These are phyloP conservation scores for Bucco capensis DNA, from an alignment of 2,113 vertebrate genomes.

Conservation along the genomic window DNA sequence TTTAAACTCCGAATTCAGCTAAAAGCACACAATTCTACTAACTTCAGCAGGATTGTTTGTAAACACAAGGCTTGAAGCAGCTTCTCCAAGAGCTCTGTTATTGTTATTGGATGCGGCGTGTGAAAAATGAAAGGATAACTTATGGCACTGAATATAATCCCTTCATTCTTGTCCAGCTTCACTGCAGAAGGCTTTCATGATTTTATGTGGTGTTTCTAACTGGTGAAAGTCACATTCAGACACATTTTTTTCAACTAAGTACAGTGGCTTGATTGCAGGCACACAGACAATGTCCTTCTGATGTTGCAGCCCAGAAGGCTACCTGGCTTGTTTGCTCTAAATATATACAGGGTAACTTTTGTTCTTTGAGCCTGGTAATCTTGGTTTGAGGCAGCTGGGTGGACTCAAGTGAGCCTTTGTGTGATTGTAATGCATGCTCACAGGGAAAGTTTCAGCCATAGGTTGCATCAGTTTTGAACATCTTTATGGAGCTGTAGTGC, in stretches of 20 bases:
- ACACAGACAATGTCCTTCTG: not conserved
- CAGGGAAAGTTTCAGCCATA: not conserved
- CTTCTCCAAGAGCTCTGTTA: not conserved
- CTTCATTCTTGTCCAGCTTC: not conserved
- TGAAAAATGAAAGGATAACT: not conserved
- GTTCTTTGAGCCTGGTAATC: not conserved
- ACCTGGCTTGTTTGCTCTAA: not conserved
- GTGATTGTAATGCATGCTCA: not conserved
- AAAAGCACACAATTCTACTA: not conserved
- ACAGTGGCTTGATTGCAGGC: not conserved
- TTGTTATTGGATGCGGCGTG: not conserved
- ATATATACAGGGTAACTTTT: not conserved
- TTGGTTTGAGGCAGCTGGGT: not conserved
- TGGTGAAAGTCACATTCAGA: not conserved
- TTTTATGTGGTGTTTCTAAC: not conserved
- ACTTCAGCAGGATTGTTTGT: not conserved
- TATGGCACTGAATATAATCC: not conserved
- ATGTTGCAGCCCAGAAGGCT: not conserved
- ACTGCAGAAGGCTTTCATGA: not conserved
- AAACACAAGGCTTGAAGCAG: not conserved
- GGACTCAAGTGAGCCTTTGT: not conserved
- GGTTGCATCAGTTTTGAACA: not conserved
- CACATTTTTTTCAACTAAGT: not conserved
- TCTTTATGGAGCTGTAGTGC: not conserved
- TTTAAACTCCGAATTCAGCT: not conserved